A percentile compares a stretch with the other conserved stretches of the same genome.
Conservation (phyloP, 2,113 vertebrate species). For the Salvelinus fontinalis region DNA sequence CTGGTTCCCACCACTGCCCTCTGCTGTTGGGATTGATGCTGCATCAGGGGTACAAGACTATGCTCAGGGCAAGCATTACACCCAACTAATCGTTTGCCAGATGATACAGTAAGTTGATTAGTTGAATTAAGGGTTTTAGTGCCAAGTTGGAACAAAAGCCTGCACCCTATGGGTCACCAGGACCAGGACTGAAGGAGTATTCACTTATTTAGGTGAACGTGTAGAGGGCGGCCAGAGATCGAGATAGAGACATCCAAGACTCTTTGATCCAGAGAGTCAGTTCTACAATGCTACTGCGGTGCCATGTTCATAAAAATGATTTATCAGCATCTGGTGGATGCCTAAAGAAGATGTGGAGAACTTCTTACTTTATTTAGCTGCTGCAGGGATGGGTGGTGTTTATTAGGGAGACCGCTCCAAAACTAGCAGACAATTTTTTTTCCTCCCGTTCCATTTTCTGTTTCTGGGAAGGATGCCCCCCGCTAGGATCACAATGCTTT, state of each 20-base stretch:
- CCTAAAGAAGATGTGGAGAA: conserved; percentile 19
- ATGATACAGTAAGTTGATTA: not conserved
- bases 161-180: not conserved
- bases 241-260: conserved; percentile 1
- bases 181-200: not conserved
- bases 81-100: too few relatives aligned
- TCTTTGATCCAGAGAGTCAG: conserved; percentile 9
- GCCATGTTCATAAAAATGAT: conserved; percentile 56
- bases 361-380: conserved; percentile 20
- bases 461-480: conserved; percentile 61
- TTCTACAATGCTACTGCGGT: conserved; percentile 18
- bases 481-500: conserved; percentile 75
- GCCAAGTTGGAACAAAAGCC: not conserved
- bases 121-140: not conserved
- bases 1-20: conserved; percentile 11
- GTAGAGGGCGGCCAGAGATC: not conserved
- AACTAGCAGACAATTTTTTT: not conserved
- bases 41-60: conserved; percentile 5
- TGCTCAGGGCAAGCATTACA: not conserved
- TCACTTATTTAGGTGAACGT: not conserved
- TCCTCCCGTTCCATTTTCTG: not conserved
- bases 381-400: conserved; percentile 11
- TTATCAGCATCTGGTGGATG: conserved; percentile 38
- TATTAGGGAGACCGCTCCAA: conserved; percentile 5
- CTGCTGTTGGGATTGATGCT: not conserved